Base-by-base conservation (phyloP, 2,888 invertebrate genomes). In the Drosophila villosipedis region DNA sequence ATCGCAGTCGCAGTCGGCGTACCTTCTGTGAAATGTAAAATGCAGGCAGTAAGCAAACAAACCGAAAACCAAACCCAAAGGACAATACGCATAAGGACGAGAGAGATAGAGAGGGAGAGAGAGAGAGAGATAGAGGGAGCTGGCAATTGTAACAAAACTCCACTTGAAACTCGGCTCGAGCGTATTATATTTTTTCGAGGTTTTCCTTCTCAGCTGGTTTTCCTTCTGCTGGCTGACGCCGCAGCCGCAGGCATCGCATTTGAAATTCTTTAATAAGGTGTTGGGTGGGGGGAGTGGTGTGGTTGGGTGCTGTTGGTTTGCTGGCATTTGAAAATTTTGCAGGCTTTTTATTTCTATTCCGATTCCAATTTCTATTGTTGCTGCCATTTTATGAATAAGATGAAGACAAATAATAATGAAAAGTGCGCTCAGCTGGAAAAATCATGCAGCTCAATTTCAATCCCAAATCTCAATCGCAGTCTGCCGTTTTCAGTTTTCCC, bases 381-480 rank as follows among this genome's bases (percentile, higher is more conserved):
- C 57, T 49, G 59, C 68, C 67, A 84, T 73, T 68, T 81, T 68
- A 84, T 82, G 90, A 84, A 88, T 82, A 79, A 82, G 80, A 9
- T 16, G 25, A 28, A 9, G 39, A 79, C 89, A 90, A 90, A 84
- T 84, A 76, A 57, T 47, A 47, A 88, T 76, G 68, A 67, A 84
- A 83, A 76, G 74, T 65, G 72, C 89, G 76, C 82, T 84, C 91
- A 78, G 60, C 71, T 62, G 91, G 91, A 85, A 85, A 89, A 91
- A 76, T 76, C 68, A 73, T 65, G 66, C 64, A 37, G 28, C 61
- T 25, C 55, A 43, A 31, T 61, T 52, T 52, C 78, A 76, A 63
- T 65, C 28, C 39, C 14, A 31, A 19, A 19, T 39, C 9, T 35
- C 37, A 31, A 41, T 25, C 39, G 59, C 80, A 62, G 58, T 60